Evolutionary conservation across 2,113 vertebrate genomes (phyloP), one percentile per base, ranked within the genome.

Genomic region (Turnix velox): DNA sequence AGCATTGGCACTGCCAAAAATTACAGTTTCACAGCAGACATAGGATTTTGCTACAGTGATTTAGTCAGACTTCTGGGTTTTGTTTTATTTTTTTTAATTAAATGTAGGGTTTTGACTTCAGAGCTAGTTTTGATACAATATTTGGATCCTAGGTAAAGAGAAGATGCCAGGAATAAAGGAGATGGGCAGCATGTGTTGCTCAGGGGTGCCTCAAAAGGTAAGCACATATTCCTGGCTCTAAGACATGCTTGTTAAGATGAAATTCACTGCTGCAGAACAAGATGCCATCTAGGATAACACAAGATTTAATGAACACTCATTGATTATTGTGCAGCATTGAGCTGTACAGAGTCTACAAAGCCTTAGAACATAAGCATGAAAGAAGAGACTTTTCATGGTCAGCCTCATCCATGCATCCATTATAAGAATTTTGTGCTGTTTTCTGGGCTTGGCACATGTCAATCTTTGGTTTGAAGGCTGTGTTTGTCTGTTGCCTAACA

Each of bases 101-200:
- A 92, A 48, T 33, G 9, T 5, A 37, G 10, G 7, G 11, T 39
- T 76, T 74, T 67, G 22, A 42, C 61, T 75, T 51, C 2, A 4
- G 15, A 68, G 18, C 31, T 86, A 18, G 61, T 76, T 78, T 67
- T 92, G 19, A 40, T 68, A 28, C 18, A 16, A 20, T 92, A 48
- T 78, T 89, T 91, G 79, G 28, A 10, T 95, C 93, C 63, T 61
- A 97, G 96, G 77, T 76, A 45, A 66, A 51, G 68, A 68, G 79
- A 81, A 69, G 51, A 93, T 28, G 37, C 28, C 5, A 2, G 49
- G 12, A 65, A 14, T 72, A 5, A 73, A 80, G 59, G 80, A 79
- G 39, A 24, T 0, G 0, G 61, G 55, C 13, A 52, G 49, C 31
- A 37, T 35, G 55, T 23, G 42, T 58, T 27, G 14, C 40, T 63